Conservation (phyloP, 2,113 vertebrate genomes). For the Lophochroa leadbeateri region DNA sequence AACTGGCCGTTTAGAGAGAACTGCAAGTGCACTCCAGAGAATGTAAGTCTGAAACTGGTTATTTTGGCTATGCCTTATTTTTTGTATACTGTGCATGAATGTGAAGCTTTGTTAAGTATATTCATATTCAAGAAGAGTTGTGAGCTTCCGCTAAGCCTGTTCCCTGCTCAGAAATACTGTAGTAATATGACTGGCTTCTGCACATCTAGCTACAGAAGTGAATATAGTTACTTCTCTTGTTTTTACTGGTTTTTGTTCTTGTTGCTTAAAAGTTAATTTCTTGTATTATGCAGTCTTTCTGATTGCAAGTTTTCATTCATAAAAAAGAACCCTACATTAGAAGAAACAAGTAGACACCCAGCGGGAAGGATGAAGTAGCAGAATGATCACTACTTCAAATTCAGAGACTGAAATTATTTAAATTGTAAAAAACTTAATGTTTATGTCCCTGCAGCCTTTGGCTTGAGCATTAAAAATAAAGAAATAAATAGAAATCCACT, state of each 20-base stretch:
- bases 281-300: background rate
- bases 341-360: accelerated
- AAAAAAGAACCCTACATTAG: background rate
- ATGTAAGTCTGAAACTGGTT: conserved; percentile 61
- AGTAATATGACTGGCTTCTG: background rate
- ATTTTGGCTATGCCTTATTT: background rate
- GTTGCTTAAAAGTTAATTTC: background rate
- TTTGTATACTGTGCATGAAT: background rate
- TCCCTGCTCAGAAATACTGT: background rate
- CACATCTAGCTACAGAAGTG: background rate
- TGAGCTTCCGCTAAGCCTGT: background rate
- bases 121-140: background rate
- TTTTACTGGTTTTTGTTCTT: background rate
- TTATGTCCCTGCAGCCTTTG: background rate
- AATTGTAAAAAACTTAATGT: background rate
- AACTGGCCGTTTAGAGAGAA: conserved; percentile 83
- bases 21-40: conserved; percentile 80
- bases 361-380: background rate
- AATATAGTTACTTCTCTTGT: background rate
- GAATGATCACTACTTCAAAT: background rate
- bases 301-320: background rate
- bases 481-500: background rate
- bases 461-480: background rate
- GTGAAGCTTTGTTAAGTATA: background rate
- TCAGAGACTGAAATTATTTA: background rate